Percentiles rank a stretch among this genome's conserved stretches.
These are phyloP conservation scores for Aegotheles bennettii DNA, from an alignment of 2,113 vertebrate species.

Conservation along the genomic window DNA sequence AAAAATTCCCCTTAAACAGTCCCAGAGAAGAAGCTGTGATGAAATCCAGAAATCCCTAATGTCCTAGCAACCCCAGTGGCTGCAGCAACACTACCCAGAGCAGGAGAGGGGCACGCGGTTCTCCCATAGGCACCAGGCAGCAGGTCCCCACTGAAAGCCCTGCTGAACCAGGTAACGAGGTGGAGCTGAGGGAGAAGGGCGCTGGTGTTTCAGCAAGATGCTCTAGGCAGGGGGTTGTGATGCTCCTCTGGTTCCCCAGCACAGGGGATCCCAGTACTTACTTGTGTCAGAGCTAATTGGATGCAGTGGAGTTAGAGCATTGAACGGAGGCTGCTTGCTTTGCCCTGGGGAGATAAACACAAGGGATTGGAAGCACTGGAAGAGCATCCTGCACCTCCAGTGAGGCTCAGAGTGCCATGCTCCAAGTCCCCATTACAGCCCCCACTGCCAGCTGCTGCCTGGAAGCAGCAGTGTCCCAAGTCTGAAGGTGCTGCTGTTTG, in stretches of 20 bases:
- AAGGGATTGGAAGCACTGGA: neutral
- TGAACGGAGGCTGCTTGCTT: neutral
- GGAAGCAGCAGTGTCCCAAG: neutral
- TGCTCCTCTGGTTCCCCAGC: neutral
- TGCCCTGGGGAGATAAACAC: neutral
- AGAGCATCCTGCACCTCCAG: neutral
- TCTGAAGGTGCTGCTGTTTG: neutral
- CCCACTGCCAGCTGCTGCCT: neutral
- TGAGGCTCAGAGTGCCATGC: neutral
- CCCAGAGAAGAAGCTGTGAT: neutral
- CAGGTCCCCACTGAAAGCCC: neutral
- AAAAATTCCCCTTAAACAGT: neutral
- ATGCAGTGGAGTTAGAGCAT: accelerated
- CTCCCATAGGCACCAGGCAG: neutral
- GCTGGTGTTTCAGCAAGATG: neutral
- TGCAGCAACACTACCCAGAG: neutral
- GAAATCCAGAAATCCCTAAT: neutral
- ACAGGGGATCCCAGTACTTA: neutral
- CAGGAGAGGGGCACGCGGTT: accelerated
- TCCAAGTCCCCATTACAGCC: neutral
- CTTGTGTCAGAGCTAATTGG: neutral
- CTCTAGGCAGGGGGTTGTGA: neutral
- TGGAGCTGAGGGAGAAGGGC: neutral
- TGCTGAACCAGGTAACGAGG: neutral
- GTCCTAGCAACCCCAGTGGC: neutral